Evolutionary conservation across 2,113 vertebrate genomes (phyloP), one percentile per base, ranked within the genome.

Genomic region (Pseudopodoces humilis): DNA sequence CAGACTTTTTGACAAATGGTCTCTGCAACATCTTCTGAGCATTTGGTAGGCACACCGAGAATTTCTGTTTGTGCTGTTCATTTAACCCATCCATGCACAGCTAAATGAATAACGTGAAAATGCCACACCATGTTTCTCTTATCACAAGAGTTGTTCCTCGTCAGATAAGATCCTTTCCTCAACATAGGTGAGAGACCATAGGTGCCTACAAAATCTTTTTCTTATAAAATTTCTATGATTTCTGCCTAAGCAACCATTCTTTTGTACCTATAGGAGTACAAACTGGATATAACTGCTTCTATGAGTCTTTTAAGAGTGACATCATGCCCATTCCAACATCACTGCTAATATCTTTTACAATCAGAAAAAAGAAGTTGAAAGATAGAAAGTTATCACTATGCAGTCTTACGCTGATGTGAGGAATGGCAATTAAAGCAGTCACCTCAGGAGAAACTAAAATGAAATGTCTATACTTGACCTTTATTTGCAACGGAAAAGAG

Each of bases 31-130:
- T 46, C 69, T 76, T 91, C 44, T 62, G 53, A 86, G 74, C 50
- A 39, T 52, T 63, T 70, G 64, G 59, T 70, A 63, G 47, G 56
- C n/a, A 55, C 17, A 69, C 4, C 53, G 9, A 50, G 47, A 56
- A 87, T 79, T 91, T 86, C 75, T 74, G 30, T 58, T 72, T 50
- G 39, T 80, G 58, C 15, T 82, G 17, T 65, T 92, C 41, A 58
- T 79, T 91, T 85, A 90, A 83, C 74, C 37, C 37, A 49, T 62
- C 65, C 14, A 46, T 74, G 63, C 74, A 77, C 30, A 76, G 86
- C 35, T 33, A 52, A 72, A 91, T 22, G 17, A 80, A 2, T 65
- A 50, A 68, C 19, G 75, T 25, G 11, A 84, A 93, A 86, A 86
- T 6, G 33, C 20, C 52, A 67, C 30, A 43, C 15, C 4, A 2